A percentile compares a stretch with the other conserved stretches of the same genome.
These are phyloP conservation scores for Hyphantria cunea DNA, from an alignment of 1,140 invertebrate species.

Conservation along the genomic window DNA sequence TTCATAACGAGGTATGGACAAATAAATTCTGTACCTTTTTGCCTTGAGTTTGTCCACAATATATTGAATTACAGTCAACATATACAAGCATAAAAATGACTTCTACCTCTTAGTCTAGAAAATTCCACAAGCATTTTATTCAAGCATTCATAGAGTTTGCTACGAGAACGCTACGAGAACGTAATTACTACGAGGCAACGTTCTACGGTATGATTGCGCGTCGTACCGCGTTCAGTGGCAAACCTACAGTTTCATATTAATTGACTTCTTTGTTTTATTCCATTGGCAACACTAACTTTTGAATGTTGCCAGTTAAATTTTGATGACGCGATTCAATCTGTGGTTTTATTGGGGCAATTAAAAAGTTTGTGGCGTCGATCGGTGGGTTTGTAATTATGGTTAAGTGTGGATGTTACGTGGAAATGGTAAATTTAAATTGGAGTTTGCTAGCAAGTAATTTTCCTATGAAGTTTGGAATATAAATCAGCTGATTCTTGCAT, in stretches of 20 bases:
- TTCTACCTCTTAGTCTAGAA: not conserved
- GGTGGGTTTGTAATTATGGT: conserved; percentile 10
- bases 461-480: too few species aligned
- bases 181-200: conserved; percentile 45
- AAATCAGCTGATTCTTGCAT: too few species aligned
- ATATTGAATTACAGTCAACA: not conserved
- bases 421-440: too few species aligned
- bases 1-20: too few species aligned
- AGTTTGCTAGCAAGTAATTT: too few species aligned
- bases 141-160: conserved; percentile 22
- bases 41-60: not conserved
- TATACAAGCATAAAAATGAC: not conserved
- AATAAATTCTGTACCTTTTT: too few species aligned
- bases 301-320: conserved; percentile 43
- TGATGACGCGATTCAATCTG: conserved; percentile 42
- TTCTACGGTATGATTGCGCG: conserved; percentile 40
- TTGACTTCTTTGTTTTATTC: conserved; percentile 50
- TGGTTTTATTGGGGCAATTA: conserved; percentile 38
- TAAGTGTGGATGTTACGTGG: not conserved
- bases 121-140: conserved; percentile 29
- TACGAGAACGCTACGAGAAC: conserved; percentile 38
- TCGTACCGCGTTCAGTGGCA: conserved; percentile 22
- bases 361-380: conserved; percentile 35
- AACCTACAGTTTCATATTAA: conserved; percentile 45
- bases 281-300: conserved; percentile 31